These are phyloP conservation scores for Melanotaenia parkinsoni DNA, from an alignment of 2,797 vertebrate species.

Conservation along the genomic window DNA sequence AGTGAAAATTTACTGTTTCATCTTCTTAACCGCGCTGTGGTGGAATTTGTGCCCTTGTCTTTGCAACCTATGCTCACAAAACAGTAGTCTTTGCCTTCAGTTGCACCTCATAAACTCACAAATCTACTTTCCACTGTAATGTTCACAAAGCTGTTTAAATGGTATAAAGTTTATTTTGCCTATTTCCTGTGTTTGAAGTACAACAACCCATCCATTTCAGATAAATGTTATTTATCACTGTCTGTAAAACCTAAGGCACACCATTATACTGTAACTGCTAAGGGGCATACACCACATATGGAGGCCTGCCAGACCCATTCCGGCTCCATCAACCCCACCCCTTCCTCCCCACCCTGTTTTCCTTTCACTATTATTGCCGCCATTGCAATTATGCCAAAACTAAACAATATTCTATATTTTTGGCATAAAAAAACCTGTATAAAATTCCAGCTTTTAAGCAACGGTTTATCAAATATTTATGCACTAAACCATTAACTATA, in stretches of 20 bases:
- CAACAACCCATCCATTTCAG: not conserved
- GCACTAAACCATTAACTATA: not conserved
- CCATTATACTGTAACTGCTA: not conserved
- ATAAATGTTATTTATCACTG: not conserved
- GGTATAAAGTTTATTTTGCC: not conserved
- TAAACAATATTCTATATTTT: not conserved
- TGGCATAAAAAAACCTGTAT: not conserved
- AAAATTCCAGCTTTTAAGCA: not conserved
- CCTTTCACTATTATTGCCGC: not conserved
- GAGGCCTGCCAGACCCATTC: not conserved
- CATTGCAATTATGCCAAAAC: not conserved
- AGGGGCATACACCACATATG: not conserved
- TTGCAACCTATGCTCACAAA: not conserved
- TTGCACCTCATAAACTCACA: not conserved
- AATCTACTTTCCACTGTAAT: not conserved
- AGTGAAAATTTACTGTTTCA: not conserved
- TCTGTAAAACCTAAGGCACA: not conserved
- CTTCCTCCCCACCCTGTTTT: constrained; percentile 1
- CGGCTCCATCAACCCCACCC: not conserved
- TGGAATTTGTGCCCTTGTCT: not conserved
- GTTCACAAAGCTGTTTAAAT: not conserved
- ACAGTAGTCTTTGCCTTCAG: not conserved
- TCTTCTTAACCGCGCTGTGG: not conserved
- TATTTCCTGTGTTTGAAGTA: not conserved
- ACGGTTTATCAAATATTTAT: not conserved